Percentiles rank a stretch among this genome's conserved stretches.
phyloP scores from a whole-genome alignment of 2,888 invertebrate genomes.

The Cheilosia scutellata region DNA sequence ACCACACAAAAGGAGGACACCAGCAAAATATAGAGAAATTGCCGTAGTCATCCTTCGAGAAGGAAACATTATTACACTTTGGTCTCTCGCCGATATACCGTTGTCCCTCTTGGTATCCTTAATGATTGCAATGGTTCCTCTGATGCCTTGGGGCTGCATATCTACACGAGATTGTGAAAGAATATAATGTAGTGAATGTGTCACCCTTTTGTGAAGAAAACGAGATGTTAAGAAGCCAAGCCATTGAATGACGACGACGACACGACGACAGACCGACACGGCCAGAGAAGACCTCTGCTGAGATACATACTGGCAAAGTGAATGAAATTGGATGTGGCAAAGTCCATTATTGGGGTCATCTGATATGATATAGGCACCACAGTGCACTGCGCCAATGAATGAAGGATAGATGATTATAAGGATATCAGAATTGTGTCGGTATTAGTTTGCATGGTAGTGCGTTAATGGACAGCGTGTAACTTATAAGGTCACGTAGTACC shows the following conservation, averaged over 20 bases:
- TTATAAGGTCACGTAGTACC: not conserved
- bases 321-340: slow-evolving; percentile 64
- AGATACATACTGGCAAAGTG: slow-evolving; percentile 41
- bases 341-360: slow-evolving; percentile 65
- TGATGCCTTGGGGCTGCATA: slow-evolving; percentile 43
- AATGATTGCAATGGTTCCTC: slow-evolving; percentile 59
- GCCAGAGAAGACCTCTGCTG: slow-evolving; percentile 3
- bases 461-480: slow-evolving; percentile 9
- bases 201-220: slow-evolving; percentile 64
- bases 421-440: not conserved
- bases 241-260: slow-evolving; percentile 29
- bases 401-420: slow-evolving; percentile 6
- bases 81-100: slow-evolving; percentile 21
- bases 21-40: slow-evolving; percentile 48
- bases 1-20: slow-evolving; percentile 55
- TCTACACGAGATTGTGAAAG: slow-evolving; percentile 36
- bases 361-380: slow-evolving; percentile 31
- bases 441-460: not conserved
- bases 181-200: slow-evolving; percentile 53
- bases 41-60: slow-evolving; percentile 45
- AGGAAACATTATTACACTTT: slow-evolving; percentile 62
- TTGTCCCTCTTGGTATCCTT: slow-evolving; percentile 20
- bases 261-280: not conserved
- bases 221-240: slow-evolving; percentile 65
- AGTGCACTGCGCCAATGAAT: slow-evolving; percentile 31